Evolutionary conservation across 2,113 vertebrate genomes (phyloP).

Genomic region (Fulmarus glacialis): DNA sequence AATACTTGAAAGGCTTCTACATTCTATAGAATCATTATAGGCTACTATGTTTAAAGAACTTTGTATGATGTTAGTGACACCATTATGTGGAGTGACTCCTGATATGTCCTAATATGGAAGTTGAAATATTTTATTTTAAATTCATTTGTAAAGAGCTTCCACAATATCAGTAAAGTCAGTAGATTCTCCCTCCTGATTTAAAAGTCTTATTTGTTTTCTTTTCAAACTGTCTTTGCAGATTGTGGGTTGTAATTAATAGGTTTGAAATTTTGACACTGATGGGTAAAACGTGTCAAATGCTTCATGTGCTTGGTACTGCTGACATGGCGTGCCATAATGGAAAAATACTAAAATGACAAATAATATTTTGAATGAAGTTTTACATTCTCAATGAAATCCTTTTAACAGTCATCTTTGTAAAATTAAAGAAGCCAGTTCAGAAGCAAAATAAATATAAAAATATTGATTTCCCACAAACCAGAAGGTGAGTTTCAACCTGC

Average conservation of each 20-base stretch:
- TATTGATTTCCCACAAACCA: neutral
- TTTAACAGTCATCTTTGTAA: neutral
- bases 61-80: neutral
- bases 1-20: neutral
- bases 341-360: neutral
- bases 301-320: neutral
- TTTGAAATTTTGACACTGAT: conserved; percentile 10
- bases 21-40: neutral
- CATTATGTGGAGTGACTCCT: neutral
- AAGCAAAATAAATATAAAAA: neutral
- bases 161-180: neutral
- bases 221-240: neutral
- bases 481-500: neutral
- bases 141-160: neutral
- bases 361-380: neutral
- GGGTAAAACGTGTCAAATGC: neutral
- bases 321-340: neutral
- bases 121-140: neutral
- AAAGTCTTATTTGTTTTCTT: neutral
- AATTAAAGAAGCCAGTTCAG: neutral
- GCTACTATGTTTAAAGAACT: neutral
- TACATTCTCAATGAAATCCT: neutral
- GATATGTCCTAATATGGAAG: neutral
- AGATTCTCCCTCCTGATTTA: neutral
- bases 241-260: neutral